Evolutionary conservation across 2,113 vertebrate genomes (phyloP).

Genomic region (Argyrosomus japonicus): DNA sequence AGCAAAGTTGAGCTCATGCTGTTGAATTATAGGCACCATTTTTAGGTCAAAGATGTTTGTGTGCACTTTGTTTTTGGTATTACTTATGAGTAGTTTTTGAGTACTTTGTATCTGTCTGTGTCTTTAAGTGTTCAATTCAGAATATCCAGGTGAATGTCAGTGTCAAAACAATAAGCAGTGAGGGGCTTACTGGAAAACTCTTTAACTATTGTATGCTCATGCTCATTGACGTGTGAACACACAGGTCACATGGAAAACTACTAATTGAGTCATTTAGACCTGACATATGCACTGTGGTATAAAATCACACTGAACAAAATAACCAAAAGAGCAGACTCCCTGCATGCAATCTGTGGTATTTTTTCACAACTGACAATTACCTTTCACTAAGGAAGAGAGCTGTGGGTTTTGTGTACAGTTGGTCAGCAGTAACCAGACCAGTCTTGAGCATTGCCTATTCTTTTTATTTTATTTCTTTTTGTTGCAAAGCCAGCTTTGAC

Average conservation of each 20-base stretch:
- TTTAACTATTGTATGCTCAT: constrained; percentile 32
- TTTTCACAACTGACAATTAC: not conserved
- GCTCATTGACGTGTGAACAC: constrained; percentile 27
- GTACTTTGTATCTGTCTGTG: constrained; percentile 34
- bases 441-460: not conserved
- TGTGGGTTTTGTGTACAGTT: constrained; percentile 7
- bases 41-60: constrained; percentile 45
- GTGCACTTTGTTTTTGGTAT: constrained; percentile 60
- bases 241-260: constrained; percentile 5
- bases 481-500: not conserved
- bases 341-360: constrained; percentile 8
- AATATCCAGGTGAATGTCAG: not conserved
- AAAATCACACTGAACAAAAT: constrained; percentile 36
- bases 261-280: constrained; percentile 30
- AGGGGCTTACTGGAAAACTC: constrained; percentile 22
- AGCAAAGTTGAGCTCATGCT: constrained; percentile 55
- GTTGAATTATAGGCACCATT: constrained; percentile 13
- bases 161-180: constrained; percentile 34
- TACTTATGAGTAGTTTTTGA: constrained; percentile 26
- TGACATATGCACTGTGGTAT: constrained; percentile 37
- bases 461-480: not conserved
- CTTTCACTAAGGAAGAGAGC: not conserved
- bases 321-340: constrained; percentile 12
- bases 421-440: constrained; percentile 14
- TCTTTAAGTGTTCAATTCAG: constrained; percentile 10